Base-by-base conservation (phyloP, 2,888 invertebrate genomes). In the Melieria omissa region DNA sequence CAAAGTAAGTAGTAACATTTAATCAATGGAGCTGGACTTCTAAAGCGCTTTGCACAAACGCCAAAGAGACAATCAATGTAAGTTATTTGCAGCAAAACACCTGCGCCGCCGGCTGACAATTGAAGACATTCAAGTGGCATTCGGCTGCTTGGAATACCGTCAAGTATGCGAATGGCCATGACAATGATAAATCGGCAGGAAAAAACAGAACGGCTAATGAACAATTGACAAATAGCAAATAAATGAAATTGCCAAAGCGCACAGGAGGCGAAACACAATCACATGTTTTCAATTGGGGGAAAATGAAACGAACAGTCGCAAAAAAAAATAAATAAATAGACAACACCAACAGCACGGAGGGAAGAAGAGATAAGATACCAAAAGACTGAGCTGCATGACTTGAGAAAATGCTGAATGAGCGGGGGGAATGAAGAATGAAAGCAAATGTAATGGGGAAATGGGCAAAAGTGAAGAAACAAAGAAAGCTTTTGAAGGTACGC, bases 281-380 rank as follows among this genome's bases (percentile, higher is more conserved):
- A n/a, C 67, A 67, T 60, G 60, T 60, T 67, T 60, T 16, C 44
- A n/a, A 58, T 67, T 49, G 1, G 41, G 41, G 49, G 29, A 29
- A 29, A 29, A 65, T 41, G 4, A 60, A 9, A 41, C 2, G 29
- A 29, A 29, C 29, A 29, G 29, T 29, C 29, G 29, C 29, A 2
- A 29, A 29, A 29, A 1, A 29, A 29, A 29, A 29, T 29, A 29
- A 29, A 29, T 29, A 29, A 29, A 3, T 0, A 29, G 3, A 29
- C n/a, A n/a, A n/a, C n/a, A 29, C 29, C 29, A 29, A 29, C 3
- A 29, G 2, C 29, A 29, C 3, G 29, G 29, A 44, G 8, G 45
- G 7, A n/a, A 42, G n/a, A 6, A 60, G 42, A 44, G 60, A 60
- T 60, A 60, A 60, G 60, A 44, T 60, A 60, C 60, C 7, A 60